Evolutionary conservation across 2,113 vertebrate species (phyloP), one percentile per base, ranked within the genome.

Genomic region (Nycticorax nycticorax): DNA sequence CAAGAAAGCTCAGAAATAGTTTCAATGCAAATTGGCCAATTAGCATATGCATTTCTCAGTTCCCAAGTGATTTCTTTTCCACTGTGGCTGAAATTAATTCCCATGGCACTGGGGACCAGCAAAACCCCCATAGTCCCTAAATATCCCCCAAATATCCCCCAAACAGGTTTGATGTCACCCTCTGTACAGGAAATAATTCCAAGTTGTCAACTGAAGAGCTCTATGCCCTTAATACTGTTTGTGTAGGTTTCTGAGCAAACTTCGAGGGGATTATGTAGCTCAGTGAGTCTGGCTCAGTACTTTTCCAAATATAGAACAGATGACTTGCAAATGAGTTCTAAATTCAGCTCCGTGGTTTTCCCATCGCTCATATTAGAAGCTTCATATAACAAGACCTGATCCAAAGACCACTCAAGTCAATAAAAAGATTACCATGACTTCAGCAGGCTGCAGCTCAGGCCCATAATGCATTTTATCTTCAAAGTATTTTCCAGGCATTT

Each of bases 1-100:
- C 66, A 66, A 21, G 57, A 81, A 41, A 45, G 39, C 33, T 89
- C 79, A 91, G 94, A 78, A 96, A 92, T 37, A 89, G 73, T 28
- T 81, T 53, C 28, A 35, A 95, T 96, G 92, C 92, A 97, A 96
- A 96, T 94, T 5, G 27, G 9, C 85, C 92, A 57, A 96, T 94
- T 94, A 92, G 1, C 96, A 64, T 3, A 35, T 23, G 28, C 52
- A 60, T 28, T 81, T 39, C 93, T 91, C 72, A 67, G 88, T 18
- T 83, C 83, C 53, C 76, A 20, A 30, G 60, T 4, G 67, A 71
- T 74, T 66, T 66, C 3, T 59, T 95, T 48, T 30, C 92, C 83
- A 16, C 64, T 22, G 33, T 8, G 47, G 67, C 15, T 41, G 83
- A 85, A 95, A 95, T 63, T 8, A 30, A 92, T 74, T 80, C 90